These are phyloP conservation scores for Bolborhynchus lineola DNA, from an alignment of 2,113 vertebrate species.

Conservation along the genomic window DNA sequence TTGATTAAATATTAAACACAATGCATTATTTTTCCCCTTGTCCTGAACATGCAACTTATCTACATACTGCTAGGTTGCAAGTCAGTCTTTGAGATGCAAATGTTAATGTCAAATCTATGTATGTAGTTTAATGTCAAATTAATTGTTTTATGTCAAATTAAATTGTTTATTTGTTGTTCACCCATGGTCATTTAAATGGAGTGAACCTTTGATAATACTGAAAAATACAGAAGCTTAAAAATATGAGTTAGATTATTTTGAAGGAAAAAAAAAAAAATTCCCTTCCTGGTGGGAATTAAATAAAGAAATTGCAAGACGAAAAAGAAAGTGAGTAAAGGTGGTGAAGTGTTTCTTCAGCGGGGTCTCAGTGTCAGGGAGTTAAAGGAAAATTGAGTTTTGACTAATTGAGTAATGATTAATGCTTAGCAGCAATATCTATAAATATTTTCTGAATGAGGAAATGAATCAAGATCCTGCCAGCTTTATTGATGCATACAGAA, in stretches of 20 bases:
- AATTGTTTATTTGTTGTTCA: background rate
- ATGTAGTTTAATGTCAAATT: background rate
- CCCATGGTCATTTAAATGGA: background rate
- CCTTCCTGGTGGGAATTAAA: background rate
- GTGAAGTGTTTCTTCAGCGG: background rate
- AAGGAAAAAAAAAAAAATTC: background rate
- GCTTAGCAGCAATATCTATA: background rate
- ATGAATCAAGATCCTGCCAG: background rate
- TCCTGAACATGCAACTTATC: background rate
- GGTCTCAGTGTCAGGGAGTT: background rate
- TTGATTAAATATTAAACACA: background rate
- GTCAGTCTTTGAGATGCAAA: slow-evolving; percentile 8
- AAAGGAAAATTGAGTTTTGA: background rate
- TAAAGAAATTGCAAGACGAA: background rate
- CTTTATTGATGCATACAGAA: background rate
- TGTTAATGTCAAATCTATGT: background rate
- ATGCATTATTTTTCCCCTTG: background rate
- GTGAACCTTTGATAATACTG: background rate
- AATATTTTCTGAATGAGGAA: background rate
- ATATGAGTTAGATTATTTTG: background rate
- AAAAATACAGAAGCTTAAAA: background rate
- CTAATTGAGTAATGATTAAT: background rate
- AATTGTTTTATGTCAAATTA: background rate
- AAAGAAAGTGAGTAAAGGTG: background rate
- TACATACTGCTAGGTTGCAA: background rate